Evolutionary conservation across 2,113 vertebrate species (phyloP).

Genomic region (Vimba vimba): DNA sequence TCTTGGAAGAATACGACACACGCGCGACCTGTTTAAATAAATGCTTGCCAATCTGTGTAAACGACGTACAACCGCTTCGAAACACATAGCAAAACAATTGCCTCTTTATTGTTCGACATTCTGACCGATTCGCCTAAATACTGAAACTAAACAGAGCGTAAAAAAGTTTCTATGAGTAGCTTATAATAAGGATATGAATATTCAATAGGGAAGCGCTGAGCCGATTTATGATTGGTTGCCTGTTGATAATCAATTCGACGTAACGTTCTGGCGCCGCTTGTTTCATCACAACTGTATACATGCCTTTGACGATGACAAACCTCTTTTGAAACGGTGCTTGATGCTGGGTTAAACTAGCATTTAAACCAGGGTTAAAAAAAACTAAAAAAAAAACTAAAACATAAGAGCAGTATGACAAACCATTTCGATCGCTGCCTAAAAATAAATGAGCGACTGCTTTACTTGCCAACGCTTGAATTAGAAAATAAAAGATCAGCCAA

Average conservation of each 20-base stretch:
- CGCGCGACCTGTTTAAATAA: background rate
- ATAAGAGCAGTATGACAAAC: background rate
- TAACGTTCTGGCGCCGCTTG: background rate
- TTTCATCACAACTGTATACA: background rate
- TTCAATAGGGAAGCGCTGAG: background rate
- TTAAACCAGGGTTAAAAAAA: background rate
- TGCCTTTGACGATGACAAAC: background rate
- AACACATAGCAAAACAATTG: background rate
- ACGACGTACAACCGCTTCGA: background rate
- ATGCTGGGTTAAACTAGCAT: background rate
- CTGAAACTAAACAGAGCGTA: background rate
- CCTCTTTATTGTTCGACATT: background rate
- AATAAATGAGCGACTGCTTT: constrained; percentile 41
- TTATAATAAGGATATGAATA: background rate
- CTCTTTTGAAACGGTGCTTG: background rate
- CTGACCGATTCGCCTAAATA: background rate
- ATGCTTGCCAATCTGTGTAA: background rate
- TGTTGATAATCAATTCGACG: background rate
- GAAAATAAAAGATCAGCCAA: constrained; percentile 32
- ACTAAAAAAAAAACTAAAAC: background rate
- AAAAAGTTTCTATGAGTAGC: background rate
- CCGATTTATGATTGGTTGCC: constrained; percentile 1
- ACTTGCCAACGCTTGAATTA: background rate
- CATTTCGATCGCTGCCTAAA: background rate
- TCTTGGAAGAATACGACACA: background rate